Evolutionary conservation across 2,888 invertebrate genomes (phyloP).

Genomic region (Phaedon cochleariae): DNA sequence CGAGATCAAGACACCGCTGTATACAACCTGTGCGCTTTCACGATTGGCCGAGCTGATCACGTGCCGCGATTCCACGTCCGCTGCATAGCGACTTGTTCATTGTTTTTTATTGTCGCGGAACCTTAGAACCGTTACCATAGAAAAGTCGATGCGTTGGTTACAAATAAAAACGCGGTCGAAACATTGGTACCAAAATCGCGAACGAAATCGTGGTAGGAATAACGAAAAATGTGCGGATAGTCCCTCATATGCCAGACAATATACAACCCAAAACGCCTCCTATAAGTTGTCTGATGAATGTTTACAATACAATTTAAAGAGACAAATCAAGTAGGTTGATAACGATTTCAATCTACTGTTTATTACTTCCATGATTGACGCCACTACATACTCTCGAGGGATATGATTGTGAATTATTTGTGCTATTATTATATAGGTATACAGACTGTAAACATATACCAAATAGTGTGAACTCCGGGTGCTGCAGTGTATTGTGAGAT

Average conservation of each 20-base stretch:
- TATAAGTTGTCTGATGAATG: background rate
- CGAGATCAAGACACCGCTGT: constrained; percentile 35
- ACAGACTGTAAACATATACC: no score
- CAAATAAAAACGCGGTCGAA: constrained; percentile 31
- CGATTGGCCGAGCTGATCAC: constrained; percentile 47
- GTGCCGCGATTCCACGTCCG: constrained; percentile 46
- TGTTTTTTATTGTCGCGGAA: constrained; percentile 47
- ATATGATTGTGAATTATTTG: background rate
- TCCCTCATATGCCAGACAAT: no score
- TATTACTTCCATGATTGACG: background rate
- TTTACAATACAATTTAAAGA: background rate
- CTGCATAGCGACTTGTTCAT: constrained; percentile 44
- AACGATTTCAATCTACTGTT: background rate
- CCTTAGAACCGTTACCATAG: constrained; percentile 46
- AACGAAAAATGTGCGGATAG: background rate
- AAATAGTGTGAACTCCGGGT: no score
- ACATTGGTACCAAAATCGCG: background rate
- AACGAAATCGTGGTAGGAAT: no score
- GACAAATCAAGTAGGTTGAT: background rate
- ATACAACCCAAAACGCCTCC: no score
- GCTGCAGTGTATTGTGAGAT: background rate
- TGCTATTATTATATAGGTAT: no score
- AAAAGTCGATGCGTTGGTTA: constrained; percentile 37
- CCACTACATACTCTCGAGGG: background rate
- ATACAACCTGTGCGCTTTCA: constrained; percentile 30